Evolutionary conservation across 2,888 invertebrate species (phyloP).

Genomic region (Cheilosia soror): DNA sequence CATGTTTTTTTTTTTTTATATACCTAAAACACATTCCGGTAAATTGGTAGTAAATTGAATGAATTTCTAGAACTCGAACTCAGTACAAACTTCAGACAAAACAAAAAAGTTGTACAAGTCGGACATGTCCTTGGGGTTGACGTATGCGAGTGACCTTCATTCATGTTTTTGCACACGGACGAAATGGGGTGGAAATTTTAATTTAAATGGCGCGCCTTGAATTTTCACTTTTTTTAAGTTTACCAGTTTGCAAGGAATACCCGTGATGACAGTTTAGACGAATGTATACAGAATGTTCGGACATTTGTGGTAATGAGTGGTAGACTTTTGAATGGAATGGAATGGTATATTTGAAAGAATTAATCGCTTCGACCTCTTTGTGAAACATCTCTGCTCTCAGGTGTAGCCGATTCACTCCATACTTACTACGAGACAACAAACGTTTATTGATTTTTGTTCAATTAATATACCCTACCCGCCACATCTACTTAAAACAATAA

Average conservation of each 20-base stretch:
- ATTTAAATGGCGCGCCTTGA: constrained; percentile 7
- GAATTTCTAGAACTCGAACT: constrained; percentile 52
- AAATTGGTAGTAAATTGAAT: constrained; percentile 61
- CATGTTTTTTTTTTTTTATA: neutral
- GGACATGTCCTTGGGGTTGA: constrained; percentile 62
- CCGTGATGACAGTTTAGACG: neutral
- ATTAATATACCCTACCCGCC: no score
- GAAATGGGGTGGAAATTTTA: constrained; percentile 6
- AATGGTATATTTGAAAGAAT: neutral
- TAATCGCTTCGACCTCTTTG: no score
- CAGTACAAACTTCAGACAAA: constrained; percentile 5
- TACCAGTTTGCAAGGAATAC: constrained; percentile 1
- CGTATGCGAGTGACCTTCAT: constrained; percentile 60
- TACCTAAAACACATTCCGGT: constrained; percentile 29
- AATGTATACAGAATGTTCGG: constrained; percentile 37
- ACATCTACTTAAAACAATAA: no score
- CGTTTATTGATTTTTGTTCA: no score
- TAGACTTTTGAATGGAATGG: neutral
- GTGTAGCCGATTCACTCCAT: no score
- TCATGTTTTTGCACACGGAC: constrained; percentile 29
- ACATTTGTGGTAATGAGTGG: neutral
- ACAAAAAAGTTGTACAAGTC: constrained; percentile 17
- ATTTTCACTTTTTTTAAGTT: constrained; percentile 13
- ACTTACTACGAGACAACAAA: no score
- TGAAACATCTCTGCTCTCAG: no score